Conservation (phyloP, 2,888 invertebrate species). For the Drosophila prostipennis region DNA sequence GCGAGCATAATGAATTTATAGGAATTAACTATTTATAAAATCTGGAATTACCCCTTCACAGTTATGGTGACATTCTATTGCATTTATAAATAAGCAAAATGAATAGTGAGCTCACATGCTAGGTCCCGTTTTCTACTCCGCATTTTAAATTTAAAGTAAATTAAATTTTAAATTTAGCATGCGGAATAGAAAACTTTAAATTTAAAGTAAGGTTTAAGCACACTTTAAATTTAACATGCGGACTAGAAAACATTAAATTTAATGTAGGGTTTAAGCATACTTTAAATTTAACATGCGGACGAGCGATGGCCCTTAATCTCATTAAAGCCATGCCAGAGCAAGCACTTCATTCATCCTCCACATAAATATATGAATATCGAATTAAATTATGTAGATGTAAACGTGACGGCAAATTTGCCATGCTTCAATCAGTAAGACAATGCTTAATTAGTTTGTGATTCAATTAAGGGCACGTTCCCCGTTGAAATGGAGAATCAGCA, state of each 20-base stretch:
- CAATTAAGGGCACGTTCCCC: constrained; percentile 22
- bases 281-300: no score
- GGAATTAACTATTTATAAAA: background rate
- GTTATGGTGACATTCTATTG: background rate
- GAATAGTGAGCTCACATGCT: no score
- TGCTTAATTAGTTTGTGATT: constrained; percentile 17
- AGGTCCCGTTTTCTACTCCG: no score
- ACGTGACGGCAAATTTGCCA: background rate
- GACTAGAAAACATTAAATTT: no score
- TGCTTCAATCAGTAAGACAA: background rate
- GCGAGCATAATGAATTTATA: background rate
- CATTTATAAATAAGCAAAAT: background rate
- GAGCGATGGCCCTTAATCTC: no score
- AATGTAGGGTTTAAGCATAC: no score
- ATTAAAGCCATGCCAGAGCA: no score
- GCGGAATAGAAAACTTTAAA: no score
- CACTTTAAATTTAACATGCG: no score
- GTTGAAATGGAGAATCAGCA: constrained; percentile 22
- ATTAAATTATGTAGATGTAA: background rate
- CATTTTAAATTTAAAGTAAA: no score
- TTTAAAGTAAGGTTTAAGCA: no score
- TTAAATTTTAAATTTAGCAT: no score
- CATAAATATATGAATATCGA: background rate
- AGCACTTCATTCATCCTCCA: background rate
- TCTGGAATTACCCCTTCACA: background rate